Conservation (phyloP, 2,888 invertebrate species). For the Spilarctia lutea region DNA sequence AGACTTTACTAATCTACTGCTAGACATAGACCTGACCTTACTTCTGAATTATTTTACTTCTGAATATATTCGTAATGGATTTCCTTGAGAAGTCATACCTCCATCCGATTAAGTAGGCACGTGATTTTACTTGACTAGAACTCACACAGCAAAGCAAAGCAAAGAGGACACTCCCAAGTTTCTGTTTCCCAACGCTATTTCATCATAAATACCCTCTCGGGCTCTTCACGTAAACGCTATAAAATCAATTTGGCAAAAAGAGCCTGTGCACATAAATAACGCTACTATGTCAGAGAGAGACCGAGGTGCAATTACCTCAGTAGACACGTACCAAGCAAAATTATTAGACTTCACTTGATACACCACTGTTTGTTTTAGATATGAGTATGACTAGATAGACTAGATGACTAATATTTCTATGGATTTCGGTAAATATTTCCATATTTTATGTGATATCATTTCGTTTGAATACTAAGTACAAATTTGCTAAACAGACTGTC, state of each 20-base stretch:
- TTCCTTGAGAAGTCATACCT: neutral
- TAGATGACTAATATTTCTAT: neutral
- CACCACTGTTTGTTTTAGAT: constrained; percentile 3
- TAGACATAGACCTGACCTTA: too few species aligned
- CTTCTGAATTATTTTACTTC: too few species aligned
- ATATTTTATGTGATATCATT: neutral
- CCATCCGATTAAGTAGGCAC: neutral
- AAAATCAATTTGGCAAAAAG: constrained; percentile 15
- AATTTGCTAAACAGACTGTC: neutral
- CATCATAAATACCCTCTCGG: constrained; percentile 6
- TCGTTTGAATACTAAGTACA: neutral
- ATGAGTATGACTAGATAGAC: too few species aligned
- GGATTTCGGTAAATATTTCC: neutral
- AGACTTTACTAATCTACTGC: too few species aligned
- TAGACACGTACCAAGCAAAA: constrained; percentile 28
- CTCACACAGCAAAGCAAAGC: neutral
- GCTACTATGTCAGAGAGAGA: neutral
- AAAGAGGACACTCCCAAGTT: neutral
- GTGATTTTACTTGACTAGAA: neutral
- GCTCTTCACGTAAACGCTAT: constrained; percentile 8
- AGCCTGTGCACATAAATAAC: constrained; percentile 8
- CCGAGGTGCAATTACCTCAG: constrained; percentile 19
- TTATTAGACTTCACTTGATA: constrained; percentile 24
- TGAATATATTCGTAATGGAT: neutral
- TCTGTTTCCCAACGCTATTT: neutral